phyloP scores from a whole-genome alignment of 1,140 invertebrate genomes.

The Belonocnema kinseyi region DNA sequence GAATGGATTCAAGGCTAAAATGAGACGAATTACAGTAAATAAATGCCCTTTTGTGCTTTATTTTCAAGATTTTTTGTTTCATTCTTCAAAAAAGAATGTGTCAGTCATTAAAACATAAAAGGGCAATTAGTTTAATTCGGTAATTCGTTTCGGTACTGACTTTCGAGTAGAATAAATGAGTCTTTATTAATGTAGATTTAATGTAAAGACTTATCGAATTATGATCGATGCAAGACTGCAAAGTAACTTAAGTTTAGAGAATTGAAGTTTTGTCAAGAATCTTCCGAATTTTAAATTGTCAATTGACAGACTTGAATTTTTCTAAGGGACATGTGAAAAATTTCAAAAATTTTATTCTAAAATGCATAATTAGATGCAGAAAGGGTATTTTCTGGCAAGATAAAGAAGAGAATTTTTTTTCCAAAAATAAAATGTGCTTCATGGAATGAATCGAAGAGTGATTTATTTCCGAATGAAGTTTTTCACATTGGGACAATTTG shows the following conservation, averaged over 20 bases:
- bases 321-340: slow-evolving; percentile 42
- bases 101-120: background rate
- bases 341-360: background rate
- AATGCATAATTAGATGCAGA: background rate
- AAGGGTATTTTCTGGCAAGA: no score
- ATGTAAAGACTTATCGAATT: slow-evolving; percentile 24
- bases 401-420: no score
- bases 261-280: slow-evolving; percentile 33
- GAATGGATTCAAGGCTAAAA: background rate
- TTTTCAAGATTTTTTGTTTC: background rate
- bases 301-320: slow-evolving; percentile 34
- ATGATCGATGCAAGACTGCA: slow-evolving; percentile 18
- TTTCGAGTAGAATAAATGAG: background rate
- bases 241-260: slow-evolving; percentile 13
- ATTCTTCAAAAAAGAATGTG: background rate
- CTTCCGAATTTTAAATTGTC: slow-evolving; percentile 9
- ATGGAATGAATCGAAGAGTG: background rate
- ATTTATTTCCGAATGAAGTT: slow-evolving; percentile 5
- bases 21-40: background rate
- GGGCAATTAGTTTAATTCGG: background rate
- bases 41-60: background rate
- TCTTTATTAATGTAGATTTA: slow-evolving; percentile 2
- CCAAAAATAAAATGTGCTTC: no score
- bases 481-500: slow-evolving; percentile 13
- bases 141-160: background rate